Conservation (phyloP, 2,113 vertebrate species). For the Gavia stellata region DNA sequence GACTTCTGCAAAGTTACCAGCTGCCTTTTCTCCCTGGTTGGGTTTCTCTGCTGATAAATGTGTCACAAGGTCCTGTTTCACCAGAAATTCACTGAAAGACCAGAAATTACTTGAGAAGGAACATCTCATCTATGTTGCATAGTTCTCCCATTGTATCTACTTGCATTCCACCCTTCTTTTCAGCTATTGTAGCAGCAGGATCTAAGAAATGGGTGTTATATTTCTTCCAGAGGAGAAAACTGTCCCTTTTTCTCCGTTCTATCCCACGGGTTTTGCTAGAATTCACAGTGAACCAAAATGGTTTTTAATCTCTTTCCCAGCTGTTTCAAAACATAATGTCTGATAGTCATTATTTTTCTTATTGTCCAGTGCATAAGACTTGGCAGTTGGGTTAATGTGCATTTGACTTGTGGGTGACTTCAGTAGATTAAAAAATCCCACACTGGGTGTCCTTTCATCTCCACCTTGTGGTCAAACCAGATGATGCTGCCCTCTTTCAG, state of each 20-base stretch:
- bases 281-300: background rate
- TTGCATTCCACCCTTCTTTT: background rate
- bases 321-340: background rate
- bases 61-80: background rate
- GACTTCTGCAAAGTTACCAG: background rate
- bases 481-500: background rate
- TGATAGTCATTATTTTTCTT: background rate
- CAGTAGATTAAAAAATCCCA: background rate
- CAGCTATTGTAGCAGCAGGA: background rate
- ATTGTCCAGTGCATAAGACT: background rate
- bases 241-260: background rate
- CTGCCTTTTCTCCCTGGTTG: background rate
- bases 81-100: background rate
- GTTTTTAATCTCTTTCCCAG: background rate
- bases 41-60: background rate
- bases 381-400: background rate
- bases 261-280: background rate
- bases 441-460: background rate
- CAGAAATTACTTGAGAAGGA: background rate
- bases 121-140: background rate
- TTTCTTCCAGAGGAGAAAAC: background rate
- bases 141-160: background rate
- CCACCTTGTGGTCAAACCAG: conserved; percentile 6
- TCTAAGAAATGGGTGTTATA: background rate
- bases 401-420: background rate